These are phyloP conservation scores for Omphaloscelis lunosa DNA, from an alignment of 2,888 invertebrate species.

Conservation along the genomic window DNA sequence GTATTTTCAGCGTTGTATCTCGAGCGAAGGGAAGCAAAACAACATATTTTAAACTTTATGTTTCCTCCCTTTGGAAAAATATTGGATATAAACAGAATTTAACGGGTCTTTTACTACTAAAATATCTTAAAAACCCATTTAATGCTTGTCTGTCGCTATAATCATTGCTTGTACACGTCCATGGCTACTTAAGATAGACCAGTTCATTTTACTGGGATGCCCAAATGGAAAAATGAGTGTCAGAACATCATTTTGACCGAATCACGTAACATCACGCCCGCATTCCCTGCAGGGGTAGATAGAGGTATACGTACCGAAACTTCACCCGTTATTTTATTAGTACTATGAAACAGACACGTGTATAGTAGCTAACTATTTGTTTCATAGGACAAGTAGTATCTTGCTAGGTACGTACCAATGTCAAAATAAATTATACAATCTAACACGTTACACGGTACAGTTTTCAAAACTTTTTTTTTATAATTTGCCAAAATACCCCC, in stretches of 20 bases:
- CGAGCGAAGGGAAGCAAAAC: conserved; percentile 33
- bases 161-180: conserved; percentile 2
- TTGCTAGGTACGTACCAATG: too few species aligned
- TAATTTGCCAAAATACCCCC: too few species aligned
- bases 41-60: conserved; percentile 57
- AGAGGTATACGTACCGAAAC: not conserved
- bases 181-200: conserved; percentile 11
- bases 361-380: too few species aligned
- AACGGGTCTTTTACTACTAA: conserved; percentile 24
- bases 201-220: not conserved
- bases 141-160: not conserved
- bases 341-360: too few species aligned
- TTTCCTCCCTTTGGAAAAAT: conserved; percentile 46
- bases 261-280: not conserved
- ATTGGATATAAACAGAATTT: conserved; percentile 40
- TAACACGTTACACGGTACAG: too few species aligned
- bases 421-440: too few species aligned
- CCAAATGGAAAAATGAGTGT: conserved; percentile 2
- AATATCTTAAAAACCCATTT: conserved; percentile 30
- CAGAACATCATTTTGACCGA: not conserved
- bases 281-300: rapidly evolving
- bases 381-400: too few species aligned
- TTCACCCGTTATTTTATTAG: too few species aligned
- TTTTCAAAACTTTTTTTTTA: too few species aligned
- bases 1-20: conserved; percentile 26